A percentile compares a stretch with the other conserved stretches of the same genome.
Conservation (phyloP, 2,797 vertebrate species). For the Eulemur albifrons region DNA sequence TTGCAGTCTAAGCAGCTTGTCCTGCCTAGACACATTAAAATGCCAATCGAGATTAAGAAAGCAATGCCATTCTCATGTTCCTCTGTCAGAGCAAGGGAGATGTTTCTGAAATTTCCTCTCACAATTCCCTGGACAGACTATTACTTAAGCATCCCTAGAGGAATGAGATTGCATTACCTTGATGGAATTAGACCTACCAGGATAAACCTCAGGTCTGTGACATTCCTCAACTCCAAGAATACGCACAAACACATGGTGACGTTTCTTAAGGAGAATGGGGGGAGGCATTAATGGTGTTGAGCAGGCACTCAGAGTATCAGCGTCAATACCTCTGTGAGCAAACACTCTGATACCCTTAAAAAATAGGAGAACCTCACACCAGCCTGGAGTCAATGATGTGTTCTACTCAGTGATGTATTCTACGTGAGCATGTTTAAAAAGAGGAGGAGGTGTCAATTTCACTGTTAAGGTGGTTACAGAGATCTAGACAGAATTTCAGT, state of each 20-base stretch:
- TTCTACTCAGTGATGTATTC: background rate
- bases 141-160: rapidly evolving
- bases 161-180: background rate
- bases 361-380: no score
- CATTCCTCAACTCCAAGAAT: background rate
- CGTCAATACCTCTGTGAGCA: no score
- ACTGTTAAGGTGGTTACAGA: background rate
- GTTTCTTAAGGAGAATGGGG: background rate
- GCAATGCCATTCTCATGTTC: background rate
- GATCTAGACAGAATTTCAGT: background rate
- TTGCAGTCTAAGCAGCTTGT: background rate
- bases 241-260: background rate
- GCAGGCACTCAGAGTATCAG: background rate
- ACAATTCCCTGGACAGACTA: no score
- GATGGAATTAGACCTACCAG: no score
- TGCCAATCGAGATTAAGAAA: no score
- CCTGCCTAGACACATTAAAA: background rate
- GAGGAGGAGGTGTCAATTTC: background rate
- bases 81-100: background rate
- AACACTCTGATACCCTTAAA: background rate
- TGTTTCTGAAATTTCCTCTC: background rate
- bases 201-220: background rate
- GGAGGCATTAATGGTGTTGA: background rate
- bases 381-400: background rate
- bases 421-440: background rate